phyloP scores from a whole-genome alignment of 2,797 vertebrate species.

The Gymnodraco acuticeps region DNA sequence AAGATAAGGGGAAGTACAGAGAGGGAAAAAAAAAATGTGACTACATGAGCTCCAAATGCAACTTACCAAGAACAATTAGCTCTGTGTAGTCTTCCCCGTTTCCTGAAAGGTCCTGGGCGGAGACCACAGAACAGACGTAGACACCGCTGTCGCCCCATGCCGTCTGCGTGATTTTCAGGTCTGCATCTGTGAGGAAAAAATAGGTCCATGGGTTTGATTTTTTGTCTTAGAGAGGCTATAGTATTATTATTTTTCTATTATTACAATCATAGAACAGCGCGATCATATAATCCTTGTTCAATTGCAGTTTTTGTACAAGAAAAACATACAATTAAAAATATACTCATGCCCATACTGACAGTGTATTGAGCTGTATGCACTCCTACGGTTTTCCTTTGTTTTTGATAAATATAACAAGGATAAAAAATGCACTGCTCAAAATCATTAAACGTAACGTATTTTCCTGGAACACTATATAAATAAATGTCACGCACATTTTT shows the following conservation, averaged over 20 bases:
- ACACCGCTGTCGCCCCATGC: constrained; percentile 94
- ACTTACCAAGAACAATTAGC: constrained; percentile 91
- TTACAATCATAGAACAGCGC: not conserved
- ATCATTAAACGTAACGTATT: not conserved
- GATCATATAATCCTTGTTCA: not conserved
- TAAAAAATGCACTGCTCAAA: not conserved
- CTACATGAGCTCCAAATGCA: not conserved
- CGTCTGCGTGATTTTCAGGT: constrained; percentile 89
- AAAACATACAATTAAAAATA: not conserved
- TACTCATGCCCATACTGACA: not conserved
- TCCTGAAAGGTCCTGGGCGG: constrained; percentile 87
- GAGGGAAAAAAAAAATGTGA: not conserved
- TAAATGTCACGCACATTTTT: not conserved
- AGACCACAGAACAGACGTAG: constrained; percentile 88
- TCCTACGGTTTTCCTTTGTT: not conserved
- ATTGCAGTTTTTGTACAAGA: not conserved
- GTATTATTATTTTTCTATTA: not conserved
- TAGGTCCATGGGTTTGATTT: not conserved
- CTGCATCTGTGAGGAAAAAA: constrained; percentile 81
- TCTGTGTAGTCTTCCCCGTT: constrained; percentile 90
- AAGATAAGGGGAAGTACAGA: not conserved
- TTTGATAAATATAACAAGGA: not conserved
- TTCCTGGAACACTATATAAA: not conserved
- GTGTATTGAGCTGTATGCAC: not conserved
- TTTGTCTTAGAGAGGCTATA: not conserved